Evolutionary conservation across 2,113 vertebrate genomes (phyloP).

Genomic region (Pseudonaja textilis): DNA sequence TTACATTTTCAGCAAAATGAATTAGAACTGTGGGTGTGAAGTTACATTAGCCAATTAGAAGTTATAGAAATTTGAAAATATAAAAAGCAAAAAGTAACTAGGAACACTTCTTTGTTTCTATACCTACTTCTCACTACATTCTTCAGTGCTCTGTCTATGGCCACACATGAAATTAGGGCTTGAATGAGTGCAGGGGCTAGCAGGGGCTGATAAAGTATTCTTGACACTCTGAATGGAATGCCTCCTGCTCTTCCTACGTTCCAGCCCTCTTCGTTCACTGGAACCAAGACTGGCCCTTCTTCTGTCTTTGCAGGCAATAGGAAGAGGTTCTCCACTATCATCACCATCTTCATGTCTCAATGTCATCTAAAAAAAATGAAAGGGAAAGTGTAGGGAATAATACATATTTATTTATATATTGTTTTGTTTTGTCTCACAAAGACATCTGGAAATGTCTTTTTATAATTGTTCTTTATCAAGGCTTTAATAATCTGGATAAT

Average conservation of each 20-base stretch:
- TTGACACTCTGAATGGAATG: constrained; percentile 85
- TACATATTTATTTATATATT: not conserved
- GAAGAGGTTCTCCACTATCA: constrained; percentile 74
- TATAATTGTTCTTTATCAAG: not conserved
- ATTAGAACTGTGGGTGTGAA: not conserved
- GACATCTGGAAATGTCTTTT: not conserved
- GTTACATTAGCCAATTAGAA: not conserved
- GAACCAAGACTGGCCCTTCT: constrained; percentile 83
- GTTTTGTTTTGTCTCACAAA: not conserved
- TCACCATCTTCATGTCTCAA: constrained; percentile 90
- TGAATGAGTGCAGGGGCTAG: constrained; percentile 73
- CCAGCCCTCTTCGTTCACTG: constrained; percentile 73
- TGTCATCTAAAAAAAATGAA: constrained; percentile 70
- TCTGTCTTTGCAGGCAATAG: constrained; percentile 79
- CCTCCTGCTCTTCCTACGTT: constrained; percentile 88
- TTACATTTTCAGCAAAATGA: not conserved
- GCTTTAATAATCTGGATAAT: not conserved
- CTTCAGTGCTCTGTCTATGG: constrained; percentile 70
- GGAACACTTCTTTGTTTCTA: not conserved
- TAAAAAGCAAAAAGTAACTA: rapidly evolving
- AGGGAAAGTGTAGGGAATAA: not conserved
- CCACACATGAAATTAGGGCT: constrained; percentile 67
- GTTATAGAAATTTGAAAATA: not conserved
- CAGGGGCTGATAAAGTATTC: constrained; percentile 79
- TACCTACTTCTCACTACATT: constrained; percentile 86